Percentiles rank a stretch among this genome's conserved stretches.
phyloP scores from a whole-genome alignment of 2,888 invertebrate genomes.

The Drosophila demipolita region DNA sequence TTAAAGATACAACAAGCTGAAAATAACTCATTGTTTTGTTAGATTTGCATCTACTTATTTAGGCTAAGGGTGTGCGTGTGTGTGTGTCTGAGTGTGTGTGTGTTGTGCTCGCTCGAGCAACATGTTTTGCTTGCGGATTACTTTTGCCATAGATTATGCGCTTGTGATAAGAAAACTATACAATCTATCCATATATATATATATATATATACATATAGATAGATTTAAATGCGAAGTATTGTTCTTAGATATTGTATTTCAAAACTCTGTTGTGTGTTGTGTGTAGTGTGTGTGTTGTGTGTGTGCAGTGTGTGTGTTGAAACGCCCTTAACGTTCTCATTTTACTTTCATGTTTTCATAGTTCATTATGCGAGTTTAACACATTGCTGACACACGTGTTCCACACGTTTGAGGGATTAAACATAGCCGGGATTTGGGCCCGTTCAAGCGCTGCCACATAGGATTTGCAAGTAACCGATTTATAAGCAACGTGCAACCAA shows the following conservation, averaged over 20 bases:
- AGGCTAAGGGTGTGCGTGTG: conserved; percentile 18
- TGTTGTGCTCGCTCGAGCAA: conserved; percentile 16
- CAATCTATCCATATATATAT: not conserved
- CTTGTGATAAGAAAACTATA: conserved; percentile 52
- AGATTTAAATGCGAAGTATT: conserved; percentile 48
- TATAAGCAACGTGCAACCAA: conserved; percentile 50
- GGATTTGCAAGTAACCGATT: conserved; percentile 50
- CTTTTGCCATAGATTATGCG: conserved; percentile 54
- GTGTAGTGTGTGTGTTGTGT: not conserved
- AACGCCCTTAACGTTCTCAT: conserved; percentile 47
- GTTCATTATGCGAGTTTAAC: conserved; percentile 63
- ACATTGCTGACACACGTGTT: conserved; percentile 64
- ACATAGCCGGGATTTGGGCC: conserved; percentile 20
- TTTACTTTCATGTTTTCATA: conserved; percentile 61
- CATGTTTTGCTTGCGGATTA: conserved; percentile 64
- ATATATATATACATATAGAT: not conserved
- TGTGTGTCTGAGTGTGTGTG: conserved; percentile 2
- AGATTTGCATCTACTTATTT: conserved; percentile 65
- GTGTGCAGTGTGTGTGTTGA: not conserved
- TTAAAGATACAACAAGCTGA: conserved; percentile 56
- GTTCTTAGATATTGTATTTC: conserved; percentile 51
- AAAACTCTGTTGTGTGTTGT: conserved; percentile 16
- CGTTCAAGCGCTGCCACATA: conserved; percentile 10
- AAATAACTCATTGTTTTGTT: conserved; percentile 64
- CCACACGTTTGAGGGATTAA: conserved; percentile 63